Evolutionary conservation across 2,113 vertebrate species (phyloP), one percentile per base, ranked within the genome.

Genomic region (Phodopus roborovskii): DNA sequence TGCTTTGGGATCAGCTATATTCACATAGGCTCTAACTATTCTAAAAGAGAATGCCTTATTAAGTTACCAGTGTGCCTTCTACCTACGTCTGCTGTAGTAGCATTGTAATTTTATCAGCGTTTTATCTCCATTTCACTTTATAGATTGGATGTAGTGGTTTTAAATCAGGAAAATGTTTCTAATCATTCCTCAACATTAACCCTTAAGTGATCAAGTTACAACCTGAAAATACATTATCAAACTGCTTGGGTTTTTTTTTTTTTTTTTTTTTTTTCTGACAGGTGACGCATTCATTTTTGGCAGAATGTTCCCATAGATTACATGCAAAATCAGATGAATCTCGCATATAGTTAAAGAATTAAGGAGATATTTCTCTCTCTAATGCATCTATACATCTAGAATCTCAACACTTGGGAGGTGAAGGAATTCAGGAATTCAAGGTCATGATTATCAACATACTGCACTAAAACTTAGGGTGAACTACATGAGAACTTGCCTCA

Each of bases 221-320:
- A 92, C 39, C 81, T 93, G 33, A 93, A 96, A 97, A 97, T 88
- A 74, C 28, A 92, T 92, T 88, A 73, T 77, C 77, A 90, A 93
- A 79, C 42, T 93, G 20, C 74, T 91, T 8, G 4, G 16, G 74
- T 92, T n/a, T n/a, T n/a, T n/a, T n/a, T 45, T 45, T 45, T 45
- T 45, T 45, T 73, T 95, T 87, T 96, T 60, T 88, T 58, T 33
- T 9, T 36, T 74, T 45, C 45, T 95, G 58, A 83, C n/a, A 93
- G 73, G 9, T 90, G 70, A 77, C 13, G 7, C n/a, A n/a, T 11
- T 79, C 26, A 50, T 8, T 74, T 96, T 82, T 20, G 42, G 26
- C 26, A 94, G 84, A 95, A 92, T 94, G 68, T 13, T 58, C 60
- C 53, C 24, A 78, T 1, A 78, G 17, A 82, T 94, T 15, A 88